Conservation (phyloP, 2,113 vertebrate genomes). For the Pollachius pollachius region DNA sequence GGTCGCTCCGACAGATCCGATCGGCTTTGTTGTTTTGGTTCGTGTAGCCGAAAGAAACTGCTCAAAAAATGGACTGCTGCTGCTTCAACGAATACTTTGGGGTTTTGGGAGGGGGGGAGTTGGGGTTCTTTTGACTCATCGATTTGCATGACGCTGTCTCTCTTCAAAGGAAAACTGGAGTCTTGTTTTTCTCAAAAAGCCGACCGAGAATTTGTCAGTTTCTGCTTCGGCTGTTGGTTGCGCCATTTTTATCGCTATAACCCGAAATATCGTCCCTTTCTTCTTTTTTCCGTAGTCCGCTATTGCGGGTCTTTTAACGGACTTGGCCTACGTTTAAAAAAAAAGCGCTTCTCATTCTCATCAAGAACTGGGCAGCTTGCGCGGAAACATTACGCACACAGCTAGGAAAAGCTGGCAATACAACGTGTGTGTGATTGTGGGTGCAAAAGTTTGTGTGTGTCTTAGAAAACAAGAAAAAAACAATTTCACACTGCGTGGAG, state of each 20-base stretch:
- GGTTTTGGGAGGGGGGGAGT: not conserved
- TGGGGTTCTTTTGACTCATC: slow-evolving; percentile 35
- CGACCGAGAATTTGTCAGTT: slow-evolving; percentile 32
- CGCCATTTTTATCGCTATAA: not conserved
- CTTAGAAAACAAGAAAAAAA: not conserved
- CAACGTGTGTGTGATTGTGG: no score
- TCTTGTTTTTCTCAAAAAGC: slow-evolving; percentile 43
- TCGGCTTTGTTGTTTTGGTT: slow-evolving; percentile 1
- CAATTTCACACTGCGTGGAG: not conserved
- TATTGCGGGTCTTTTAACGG: slow-evolving; percentile 4
- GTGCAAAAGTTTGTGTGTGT: no score
- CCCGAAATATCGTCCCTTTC: slow-evolving; percentile 3
- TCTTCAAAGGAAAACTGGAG: slow-evolving; percentile 31
- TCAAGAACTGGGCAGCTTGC: slow-evolving; percentile 22
- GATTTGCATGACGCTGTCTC: slow-evolving; percentile 58
- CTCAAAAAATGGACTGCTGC: slow-evolving; percentile 28
- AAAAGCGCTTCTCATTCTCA: slow-evolving; percentile 12
- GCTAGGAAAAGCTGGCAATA: no score
- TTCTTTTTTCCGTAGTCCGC: not conserved
- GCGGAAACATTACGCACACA: not conserved
- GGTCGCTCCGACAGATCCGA: no score
- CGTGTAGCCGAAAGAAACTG: slow-evolving; percentile 41
- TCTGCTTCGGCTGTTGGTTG: slow-evolving; percentile 22
- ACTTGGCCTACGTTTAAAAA: slow-evolving; percentile 9
- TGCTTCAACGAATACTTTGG: slow-evolving; percentile 10